These are phyloP conservation scores for Plebejus melissa DNA, from an alignment of 2,888 invertebrate genomes.

Conservation along the genomic window DNA sequence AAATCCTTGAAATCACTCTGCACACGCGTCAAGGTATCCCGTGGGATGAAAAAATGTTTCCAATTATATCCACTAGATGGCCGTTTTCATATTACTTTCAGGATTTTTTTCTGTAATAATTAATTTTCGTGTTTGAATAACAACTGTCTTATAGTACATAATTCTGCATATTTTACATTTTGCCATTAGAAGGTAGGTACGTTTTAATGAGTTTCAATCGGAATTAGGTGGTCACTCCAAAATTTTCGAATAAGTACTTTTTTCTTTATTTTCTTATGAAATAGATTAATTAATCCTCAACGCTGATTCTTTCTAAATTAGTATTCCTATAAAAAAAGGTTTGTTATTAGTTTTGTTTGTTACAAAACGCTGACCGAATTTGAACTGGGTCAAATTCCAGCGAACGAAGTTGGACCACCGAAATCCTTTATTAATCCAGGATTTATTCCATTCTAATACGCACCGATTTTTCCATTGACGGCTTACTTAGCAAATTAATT, in stretches of 20 bases:
- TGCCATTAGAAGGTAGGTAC: too few relatives aligned
- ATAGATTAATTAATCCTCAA: too few relatives aligned
- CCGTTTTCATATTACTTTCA: slow-evolving; percentile 35
- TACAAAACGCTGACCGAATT: slow-evolving; percentile 33
- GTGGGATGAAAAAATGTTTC: slow-evolving; percentile 27
- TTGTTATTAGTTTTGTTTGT: background rate
- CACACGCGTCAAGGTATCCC: slow-evolving; percentile 35
- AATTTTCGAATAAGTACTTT: too few relatives aligned
- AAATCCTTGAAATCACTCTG: slow-evolving; percentile 34
- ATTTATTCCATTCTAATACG: slow-evolving; percentile 38
- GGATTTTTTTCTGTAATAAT: too few relatives aligned
- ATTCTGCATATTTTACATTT: too few relatives aligned
- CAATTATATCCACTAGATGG: slow-evolving; percentile 38
- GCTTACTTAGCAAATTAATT: slow-evolving; percentile 23
- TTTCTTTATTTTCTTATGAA: too few relatives aligned
- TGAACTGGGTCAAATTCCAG: slow-evolving; percentile 42
- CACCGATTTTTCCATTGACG: slow-evolving; percentile 6
- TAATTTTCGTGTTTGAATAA: too few relatives aligned
- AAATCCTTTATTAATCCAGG: slow-evolving; percentile 40
- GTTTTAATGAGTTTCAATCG: too few relatives aligned
- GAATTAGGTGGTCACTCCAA: too few relatives aligned
- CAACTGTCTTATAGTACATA: too few relatives aligned
- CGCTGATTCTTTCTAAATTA: background rate
- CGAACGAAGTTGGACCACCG: slow-evolving; percentile 36
- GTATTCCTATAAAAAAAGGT: background rate